Evolutionary conservation across 2,888 invertebrate species (phyloP), one percentile per base, ranked within the genome.

Genomic region (Epirrita christyi): DNA sequence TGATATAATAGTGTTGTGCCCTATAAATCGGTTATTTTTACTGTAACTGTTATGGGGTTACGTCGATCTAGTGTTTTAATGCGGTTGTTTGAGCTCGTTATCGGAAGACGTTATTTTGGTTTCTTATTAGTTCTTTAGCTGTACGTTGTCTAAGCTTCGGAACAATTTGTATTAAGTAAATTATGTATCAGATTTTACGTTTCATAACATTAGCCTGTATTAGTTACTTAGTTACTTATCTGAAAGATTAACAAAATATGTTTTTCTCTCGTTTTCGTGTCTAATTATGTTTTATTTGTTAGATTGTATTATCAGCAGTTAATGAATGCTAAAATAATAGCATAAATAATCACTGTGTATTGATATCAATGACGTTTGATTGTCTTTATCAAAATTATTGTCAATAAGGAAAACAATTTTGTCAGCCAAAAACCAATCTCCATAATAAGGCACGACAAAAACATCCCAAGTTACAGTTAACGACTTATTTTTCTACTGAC

Each of bases 1-100:
- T 65, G 67, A 70, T 68, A 62, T 71, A 70, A 73, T 70, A 63
- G 64, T 59, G 63, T 55, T 59, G 58, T 51, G 64, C 66, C 55
- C 64, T 62, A 71, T 72, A 72, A 65, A 65, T 63, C 57, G 46
- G 56, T 60, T 56, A 56, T 67, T 67, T 64, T 65, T 67, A 67
- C 56, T 61, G 59, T 59, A 55, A 57, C 46, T 54, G 63, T 63
- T 59, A 63, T 62, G 60, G 49, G 55, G 60, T 49, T 52, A 54
- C 55, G 61, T 64, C 63, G 46, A 62, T 65, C 65, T 65, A 62
- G 60, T 62, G 58, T 46, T 59, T 60, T 47, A 54, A 56, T 62
- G 55, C 53, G 45, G 13, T 43, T 29, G 58, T 51, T 48, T 51
- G 38, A 49, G 49, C 45, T 55, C 51, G 55, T 59, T 59, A 59